Evolutionary conservation across 2,113 vertebrate species (phyloP).

Genomic region (Urocolius indicus): DNA sequence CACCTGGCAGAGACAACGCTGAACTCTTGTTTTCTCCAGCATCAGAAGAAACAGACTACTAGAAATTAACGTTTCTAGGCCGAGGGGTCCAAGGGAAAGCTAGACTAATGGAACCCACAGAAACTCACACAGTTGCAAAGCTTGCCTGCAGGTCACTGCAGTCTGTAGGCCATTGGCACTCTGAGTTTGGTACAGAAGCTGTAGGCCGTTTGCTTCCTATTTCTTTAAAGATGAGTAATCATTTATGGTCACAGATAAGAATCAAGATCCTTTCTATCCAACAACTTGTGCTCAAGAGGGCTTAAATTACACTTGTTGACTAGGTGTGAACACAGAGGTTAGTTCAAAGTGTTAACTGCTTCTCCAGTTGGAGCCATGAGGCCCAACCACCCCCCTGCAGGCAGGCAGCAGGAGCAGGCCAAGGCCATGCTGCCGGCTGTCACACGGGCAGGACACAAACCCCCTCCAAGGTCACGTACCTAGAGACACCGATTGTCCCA

Average conservation of each 20-base stretch:
- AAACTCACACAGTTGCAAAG: neutral
- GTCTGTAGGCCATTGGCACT: neutral
- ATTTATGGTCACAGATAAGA: neutral
- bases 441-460: neutral
- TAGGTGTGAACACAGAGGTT: neutral
- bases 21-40: neutral
- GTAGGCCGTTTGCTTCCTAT: neutral
- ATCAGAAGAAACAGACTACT: neutral
- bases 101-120: neutral
- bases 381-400: neutral
- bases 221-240: neutral
- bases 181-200: neutral
- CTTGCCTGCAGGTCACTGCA: neutral
- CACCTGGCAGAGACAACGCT: neutral
- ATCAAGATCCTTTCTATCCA: neutral
- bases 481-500: neutral
- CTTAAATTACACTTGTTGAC: accelerated
- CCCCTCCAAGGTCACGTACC: neutral
- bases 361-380: neutral
- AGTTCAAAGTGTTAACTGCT: accelerated
- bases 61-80: neutral
- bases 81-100: neutral
- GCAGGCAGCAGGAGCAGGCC: accelerated
- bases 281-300: neutral
- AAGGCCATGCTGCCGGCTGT: neutral